Conservation (phyloP, 2,797 vertebrate genomes). For the Hemibagrus guttatus region DNA sequence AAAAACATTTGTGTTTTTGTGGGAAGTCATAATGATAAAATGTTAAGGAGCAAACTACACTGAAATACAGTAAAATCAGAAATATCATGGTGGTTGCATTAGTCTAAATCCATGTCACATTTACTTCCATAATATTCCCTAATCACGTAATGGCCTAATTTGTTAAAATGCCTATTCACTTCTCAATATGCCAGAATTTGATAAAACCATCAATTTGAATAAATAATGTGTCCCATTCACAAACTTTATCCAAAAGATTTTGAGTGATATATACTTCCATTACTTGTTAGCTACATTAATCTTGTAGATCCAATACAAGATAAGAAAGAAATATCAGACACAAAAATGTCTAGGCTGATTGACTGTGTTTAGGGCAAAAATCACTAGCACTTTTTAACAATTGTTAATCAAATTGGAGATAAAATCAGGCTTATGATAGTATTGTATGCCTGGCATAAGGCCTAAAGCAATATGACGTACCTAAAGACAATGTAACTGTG, state of each 20-base stretch:
- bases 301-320: not conserved
- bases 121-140: not conserved
- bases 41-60: not conserved
- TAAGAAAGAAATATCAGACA: not conserved
- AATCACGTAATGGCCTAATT: not conserved
- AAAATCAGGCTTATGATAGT: slow-evolving; percentile 5
- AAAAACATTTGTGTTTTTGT: not conserved
- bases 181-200: not conserved
- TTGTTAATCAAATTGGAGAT: not conserved
- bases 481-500: not conserved
- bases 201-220: slow-evolving; percentile 14
- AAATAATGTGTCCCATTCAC: slow-evolving; percentile 4
- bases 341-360: not conserved
- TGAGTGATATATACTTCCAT: not conserved
- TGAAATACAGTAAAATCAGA: not conserved
- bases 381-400: not conserved
- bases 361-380: not conserved
- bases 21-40: not conserved
- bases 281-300: not conserved
- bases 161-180: not conserved
- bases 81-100: not conserved
- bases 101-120: slow-evolving; percentile 1
- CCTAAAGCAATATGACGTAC: not conserved
- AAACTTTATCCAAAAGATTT: not conserved
- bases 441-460: not conserved